Base-by-base conservation (phyloP, 1,140 invertebrate species). In the Halesus radiatus region DNA sequence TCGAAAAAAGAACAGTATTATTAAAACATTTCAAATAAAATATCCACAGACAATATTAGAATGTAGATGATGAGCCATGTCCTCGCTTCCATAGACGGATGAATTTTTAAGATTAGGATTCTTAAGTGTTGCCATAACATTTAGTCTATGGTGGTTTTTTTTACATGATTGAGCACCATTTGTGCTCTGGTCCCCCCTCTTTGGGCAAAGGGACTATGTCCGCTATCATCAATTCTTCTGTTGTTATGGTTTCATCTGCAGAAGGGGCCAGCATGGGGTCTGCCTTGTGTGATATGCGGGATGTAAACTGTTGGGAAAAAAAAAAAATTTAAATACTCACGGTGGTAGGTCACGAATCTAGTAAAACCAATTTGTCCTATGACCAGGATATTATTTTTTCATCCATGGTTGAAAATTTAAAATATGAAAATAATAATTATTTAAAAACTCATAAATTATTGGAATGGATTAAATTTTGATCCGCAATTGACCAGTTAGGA, bases 91-190 rank as follows among this genome's bases (percentile, higher is more conserved):
- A 58, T 58, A 58, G 54, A 58, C n/a, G 18, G 18, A n/a, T 13
- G 56, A 20, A 60, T 60, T 20, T 54, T 54, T 56, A 56, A 60
- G 18, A 60, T 60, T 20, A 8, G 56, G 56, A 22, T 60, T 60
- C 23, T 22, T 22, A 23, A 23, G 8, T 20, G 56, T 60, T 23
- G 20, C 56, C 37, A 45, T 13, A 60, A 22, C 23, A 60, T n/a
- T 20, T 60, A 8, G 18, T 60, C 56, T 23, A 60, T 60, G 18
- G 56, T 60, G 18, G 22, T 22, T 60, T 20, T 18, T 60, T 60
- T 66, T 86, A 88, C 86, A 88, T 86, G 53, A 89, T 72, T 7
- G 82, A 73, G 76, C 88, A 89, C 56, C 86, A 82, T 81, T 88
- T 88, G 82, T 80, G 73, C 78, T 87, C 87, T 79, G 37, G 78